phyloP scores from a whole-genome alignment of 2,888 invertebrate genomes.

The Brachylomia viminalis region DNA sequence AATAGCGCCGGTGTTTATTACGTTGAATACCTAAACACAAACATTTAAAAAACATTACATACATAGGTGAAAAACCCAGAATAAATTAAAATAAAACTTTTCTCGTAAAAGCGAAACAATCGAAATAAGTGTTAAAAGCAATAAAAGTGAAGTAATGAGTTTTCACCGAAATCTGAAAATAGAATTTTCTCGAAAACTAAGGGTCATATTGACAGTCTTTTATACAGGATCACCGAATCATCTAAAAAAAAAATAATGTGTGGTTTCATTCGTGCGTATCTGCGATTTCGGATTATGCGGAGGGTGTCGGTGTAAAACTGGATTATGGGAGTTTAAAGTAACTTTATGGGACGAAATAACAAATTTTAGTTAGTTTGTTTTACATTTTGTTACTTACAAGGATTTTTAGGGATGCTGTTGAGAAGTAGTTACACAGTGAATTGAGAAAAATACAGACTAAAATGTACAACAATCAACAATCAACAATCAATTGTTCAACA shows the following conservation, averaged over 20 bases:
- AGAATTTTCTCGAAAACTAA: background rate
- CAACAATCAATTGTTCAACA: no score
- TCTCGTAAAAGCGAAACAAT: constrained; percentile 35
- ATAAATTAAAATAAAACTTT: constrained; percentile 38
- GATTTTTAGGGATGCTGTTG: background rate
- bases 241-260: constrained; percentile 27
- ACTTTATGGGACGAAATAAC: background rate
- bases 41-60: background rate
- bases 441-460: no score
- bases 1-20: background rate
- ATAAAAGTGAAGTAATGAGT: constrained; percentile 18
- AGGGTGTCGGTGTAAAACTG: background rate
- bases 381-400: background rate
- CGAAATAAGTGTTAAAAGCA: constrained; percentile 34
- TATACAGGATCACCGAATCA: constrained; percentile 19
- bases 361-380: background rate
- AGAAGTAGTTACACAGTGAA: background rate
- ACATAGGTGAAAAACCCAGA: constrained; percentile 22
- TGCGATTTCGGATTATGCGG: constrained; percentile 2
- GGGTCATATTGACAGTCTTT: constrained; percentile 19
- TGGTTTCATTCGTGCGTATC: constrained; percentile 13
- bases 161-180: constrained; percentile 23
- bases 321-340: constrained; percentile 1
- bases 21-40: background rate
- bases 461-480: no score